A percentile compares a stretch with the other conserved stretches of the same genome.
These are phyloP conservation scores for Heterodera filipjevi DNA, from an alignment of 2,888 invertebrate species.

Conservation along the genomic window DNA sequence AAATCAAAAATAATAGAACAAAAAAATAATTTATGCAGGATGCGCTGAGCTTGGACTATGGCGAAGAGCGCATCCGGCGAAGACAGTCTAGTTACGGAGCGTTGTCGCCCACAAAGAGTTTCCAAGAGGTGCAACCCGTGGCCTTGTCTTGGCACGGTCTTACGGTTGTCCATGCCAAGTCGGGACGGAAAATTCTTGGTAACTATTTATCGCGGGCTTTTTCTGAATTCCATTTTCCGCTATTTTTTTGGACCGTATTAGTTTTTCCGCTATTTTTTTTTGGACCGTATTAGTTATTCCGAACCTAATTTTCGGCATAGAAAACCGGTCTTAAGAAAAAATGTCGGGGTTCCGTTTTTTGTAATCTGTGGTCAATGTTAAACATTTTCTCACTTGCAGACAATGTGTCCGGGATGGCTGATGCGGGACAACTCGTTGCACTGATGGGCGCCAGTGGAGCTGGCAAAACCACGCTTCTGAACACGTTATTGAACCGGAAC, in stretches of 20 bases:
- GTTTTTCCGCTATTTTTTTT: no score
- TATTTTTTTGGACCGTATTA: no score
- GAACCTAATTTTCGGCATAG: no score
- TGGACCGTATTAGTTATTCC: no score
- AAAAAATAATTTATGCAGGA: no score
- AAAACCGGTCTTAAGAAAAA: no score
- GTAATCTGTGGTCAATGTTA: neutral
- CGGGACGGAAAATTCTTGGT: slow-evolving; percentile 33
- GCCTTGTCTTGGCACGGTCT: slow-evolving; percentile 56
- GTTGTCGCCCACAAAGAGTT: neutral
- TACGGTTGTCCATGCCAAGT: slow-evolving; percentile 41
- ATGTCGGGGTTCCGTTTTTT: no score
- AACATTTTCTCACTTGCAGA: neutral
- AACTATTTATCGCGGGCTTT: no score
- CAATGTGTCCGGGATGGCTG: slow-evolving; percentile 39
- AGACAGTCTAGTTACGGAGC: slow-evolving; percentile 5
- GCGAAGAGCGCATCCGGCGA: neutral
- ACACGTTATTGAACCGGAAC: slow-evolving; percentile 62
- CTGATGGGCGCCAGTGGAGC: slow-evolving; percentile 76
- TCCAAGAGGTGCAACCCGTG: slow-evolving; percentile 39
- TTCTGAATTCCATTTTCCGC: no score
- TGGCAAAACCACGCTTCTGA: slow-evolving; percentile 86
- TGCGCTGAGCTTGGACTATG: neutral
- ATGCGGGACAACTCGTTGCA: slow-evolving; percentile 62
- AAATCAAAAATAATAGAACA: no score